Conservation (phyloP, 2,797 vertebrate species). For the Glyptemys insculpta region DNA sequence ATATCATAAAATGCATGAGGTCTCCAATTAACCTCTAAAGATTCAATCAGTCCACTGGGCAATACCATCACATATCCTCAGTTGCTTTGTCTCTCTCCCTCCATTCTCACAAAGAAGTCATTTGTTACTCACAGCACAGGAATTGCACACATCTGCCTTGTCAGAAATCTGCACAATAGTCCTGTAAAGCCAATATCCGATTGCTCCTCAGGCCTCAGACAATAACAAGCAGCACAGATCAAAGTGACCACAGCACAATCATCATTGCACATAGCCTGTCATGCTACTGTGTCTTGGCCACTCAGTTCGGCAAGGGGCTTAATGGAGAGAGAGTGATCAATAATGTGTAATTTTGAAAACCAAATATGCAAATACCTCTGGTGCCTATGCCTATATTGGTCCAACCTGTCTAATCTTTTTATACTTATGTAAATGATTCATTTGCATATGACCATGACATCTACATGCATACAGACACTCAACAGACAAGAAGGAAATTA, state of each 20-base stretch:
- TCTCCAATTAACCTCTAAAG: background rate
- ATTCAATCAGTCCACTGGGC: background rate
- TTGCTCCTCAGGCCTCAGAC: background rate
- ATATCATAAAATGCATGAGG: background rate
- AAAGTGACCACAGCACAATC: background rate
- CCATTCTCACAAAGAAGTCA: background rate
- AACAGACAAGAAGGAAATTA: background rate
- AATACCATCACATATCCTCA: background rate
- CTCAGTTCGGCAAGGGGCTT: background rate
- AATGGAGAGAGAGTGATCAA: background rate
- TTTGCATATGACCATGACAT: background rate
- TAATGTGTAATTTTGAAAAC: background rate
- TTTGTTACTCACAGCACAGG: background rate
- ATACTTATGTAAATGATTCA: background rate
- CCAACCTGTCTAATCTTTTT: background rate
- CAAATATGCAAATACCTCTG: background rate
- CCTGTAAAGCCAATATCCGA: background rate
- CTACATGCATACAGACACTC: background rate
- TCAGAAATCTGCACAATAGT: background rate
- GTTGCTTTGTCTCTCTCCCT: background rate
- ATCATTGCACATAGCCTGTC: background rate
- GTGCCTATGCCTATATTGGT: background rate
- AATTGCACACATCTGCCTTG: background rate
- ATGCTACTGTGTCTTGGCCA: background rate
- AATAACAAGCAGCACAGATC: background rate